phyloP scores from a whole-genome alignment of 2,888 invertebrate genomes.

The Erynnis tages region DNA sequence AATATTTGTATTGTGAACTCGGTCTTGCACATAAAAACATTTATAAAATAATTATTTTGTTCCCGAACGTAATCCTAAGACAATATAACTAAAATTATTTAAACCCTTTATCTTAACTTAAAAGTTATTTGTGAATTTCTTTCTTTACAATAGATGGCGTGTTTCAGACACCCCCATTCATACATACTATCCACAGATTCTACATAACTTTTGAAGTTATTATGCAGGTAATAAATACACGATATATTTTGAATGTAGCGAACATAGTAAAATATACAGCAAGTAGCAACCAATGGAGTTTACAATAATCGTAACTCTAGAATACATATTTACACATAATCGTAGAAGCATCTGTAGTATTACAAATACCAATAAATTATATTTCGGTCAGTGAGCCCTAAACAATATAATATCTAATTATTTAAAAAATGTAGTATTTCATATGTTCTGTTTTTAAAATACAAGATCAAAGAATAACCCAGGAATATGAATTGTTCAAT shows the following conservation, averaged over 20 bases:
- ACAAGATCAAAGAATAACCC: too few relatives aligned
- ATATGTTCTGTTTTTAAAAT: too few relatives aligned
- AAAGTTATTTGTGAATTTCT: neutral
- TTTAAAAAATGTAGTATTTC: too few relatives aligned
- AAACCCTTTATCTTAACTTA: neutral
- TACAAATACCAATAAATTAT: neutral
- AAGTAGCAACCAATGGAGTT: neutral
- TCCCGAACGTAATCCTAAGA: neutral
- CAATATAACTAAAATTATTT: neutral
- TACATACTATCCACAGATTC: neutral
- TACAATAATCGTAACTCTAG: neutral
- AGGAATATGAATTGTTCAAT: too few relatives aligned
- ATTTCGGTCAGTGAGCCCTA: neutral
- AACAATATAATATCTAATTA: too few relatives aligned
- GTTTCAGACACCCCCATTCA: neutral
- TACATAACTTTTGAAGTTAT: too few relatives aligned
- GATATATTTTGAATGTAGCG: slow-evolving; percentile 2
- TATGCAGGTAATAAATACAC: neutral
- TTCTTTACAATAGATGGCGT: neutral
- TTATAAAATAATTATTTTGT: neutral
- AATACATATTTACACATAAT: neutral
- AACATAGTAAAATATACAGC: neutral
- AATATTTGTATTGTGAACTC: neutral
- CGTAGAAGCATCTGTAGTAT: neutral
- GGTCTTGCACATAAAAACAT: neutral